Base-by-base conservation (phyloP, 2,797 vertebrate species). In the Diglossa cyanea region DNA sequence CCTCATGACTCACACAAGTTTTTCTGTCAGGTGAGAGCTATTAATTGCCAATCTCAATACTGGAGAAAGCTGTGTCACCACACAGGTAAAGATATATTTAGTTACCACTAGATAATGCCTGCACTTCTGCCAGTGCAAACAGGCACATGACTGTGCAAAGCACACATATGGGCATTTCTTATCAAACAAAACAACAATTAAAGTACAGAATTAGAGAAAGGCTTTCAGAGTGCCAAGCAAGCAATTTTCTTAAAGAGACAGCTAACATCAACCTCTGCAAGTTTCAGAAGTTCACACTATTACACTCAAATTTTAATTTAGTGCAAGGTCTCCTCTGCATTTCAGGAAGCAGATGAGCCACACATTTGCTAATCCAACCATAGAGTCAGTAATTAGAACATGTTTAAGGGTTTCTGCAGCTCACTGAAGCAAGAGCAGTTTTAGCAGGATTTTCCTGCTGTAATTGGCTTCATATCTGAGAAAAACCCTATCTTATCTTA, bases 391-490 rank as follows among this genome's bases (percentile, higher is more conserved):
- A 92, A 92, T 93, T 82, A 87, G 11, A 84, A 55, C 24, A 26
- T 1, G 25, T 24, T 81, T 55, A 82, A 85, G 37, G 78, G 73
- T 53, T 92, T 93, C 83, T 90, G 72, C 78, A 91, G 75, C 83
- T 50, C 71, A 77, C 63, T 96, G 84, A 91, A 92, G 93, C 95
- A 96, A 95, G 77, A 94, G 68, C 74, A 89, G 44, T 93, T 88
- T 75, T 14, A 95, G 86, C 95, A 91, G 75, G 94, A 93, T 90
- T 90, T 95, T 95, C 95, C 85, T 93, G 95, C 86, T 94, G 39
- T 58, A 81, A 84, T 90, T 90, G 76, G 73, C 40, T 80, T 75
- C 58, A 1, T 40, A 79, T 63, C 91, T 88, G 73, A 94, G 87
- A 83, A 88, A 83, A 93, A 51, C 68, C 77, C 58, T 62, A 51